Evolutionary conservation across 2,888 invertebrate species (phyloP).

Genomic region (Yponomeuta evonymella): DNA sequence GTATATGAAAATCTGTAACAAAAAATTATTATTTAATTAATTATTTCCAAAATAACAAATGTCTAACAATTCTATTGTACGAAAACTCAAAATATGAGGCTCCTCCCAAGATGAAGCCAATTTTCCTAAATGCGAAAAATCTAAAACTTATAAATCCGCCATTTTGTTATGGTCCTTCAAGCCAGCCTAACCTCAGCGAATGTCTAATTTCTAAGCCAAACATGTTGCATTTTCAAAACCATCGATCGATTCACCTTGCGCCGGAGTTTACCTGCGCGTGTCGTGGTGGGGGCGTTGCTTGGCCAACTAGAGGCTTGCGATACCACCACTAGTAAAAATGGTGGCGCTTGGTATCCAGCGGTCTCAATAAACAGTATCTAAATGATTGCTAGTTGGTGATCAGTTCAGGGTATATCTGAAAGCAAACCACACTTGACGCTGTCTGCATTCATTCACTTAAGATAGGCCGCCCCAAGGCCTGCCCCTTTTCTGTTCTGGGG

Average conservation of each 20-base stretch:
- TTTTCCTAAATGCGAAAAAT: not conserved
- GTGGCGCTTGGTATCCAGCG: not conserved
- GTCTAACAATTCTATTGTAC: too few relatives aligned
- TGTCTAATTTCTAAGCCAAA: not conserved
- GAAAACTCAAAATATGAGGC: too few relatives aligned
- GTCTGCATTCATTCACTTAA: too few relatives aligned
- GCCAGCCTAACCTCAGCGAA: not conserved
- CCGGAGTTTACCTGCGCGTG: not conserved
- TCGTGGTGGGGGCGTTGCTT: not conserved
- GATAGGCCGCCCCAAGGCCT: too few relatives aligned
- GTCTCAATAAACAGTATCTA: not conserved
- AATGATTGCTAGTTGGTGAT: not conserved
- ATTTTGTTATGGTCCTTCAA: not conserved
- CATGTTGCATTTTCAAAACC: constrained; percentile 1
- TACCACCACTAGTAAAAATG: not conserved
- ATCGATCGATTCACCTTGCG: constrained; percentile 2
- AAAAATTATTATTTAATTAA: too few relatives aligned
- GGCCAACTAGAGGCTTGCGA: not conserved
- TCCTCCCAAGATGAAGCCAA: too few relatives aligned
- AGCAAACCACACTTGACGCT: too few relatives aligned
- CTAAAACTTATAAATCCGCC: not conserved
- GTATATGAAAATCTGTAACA: too few relatives aligned
- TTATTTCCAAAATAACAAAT: too few relatives aligned
- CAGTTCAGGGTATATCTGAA: too few relatives aligned
- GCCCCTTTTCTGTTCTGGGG: too few relatives aligned